Conservation (phyloP, 2,113 vertebrate species). For the Turnix velox region DNA sequence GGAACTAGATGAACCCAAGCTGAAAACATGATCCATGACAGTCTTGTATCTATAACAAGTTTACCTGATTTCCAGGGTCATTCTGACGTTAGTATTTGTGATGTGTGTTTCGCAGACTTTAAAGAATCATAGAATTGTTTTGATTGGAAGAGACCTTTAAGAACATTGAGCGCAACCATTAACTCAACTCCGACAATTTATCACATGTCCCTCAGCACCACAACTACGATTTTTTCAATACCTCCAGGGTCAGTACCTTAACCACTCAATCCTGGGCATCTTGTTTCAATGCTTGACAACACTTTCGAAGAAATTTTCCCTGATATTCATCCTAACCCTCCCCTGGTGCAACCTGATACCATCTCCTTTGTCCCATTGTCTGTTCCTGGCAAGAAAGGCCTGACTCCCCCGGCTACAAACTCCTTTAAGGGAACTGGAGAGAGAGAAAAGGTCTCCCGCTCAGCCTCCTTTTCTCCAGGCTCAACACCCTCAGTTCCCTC, state of each 20-base stretch:
- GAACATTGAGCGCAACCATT: background rate
- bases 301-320: background rate
- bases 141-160: background rate
- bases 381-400: background rate
- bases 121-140: background rate
- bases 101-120: background rate
- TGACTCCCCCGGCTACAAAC: background rate
- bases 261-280: background rate
- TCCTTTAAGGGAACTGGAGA: background rate
- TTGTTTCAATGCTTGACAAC: background rate
- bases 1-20: fast-evolving
- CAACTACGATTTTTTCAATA: fast-evolving
- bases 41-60: background rate
- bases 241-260: background rate
- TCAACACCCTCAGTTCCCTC: no score
- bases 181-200: background rate
- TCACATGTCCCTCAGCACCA: background rate
- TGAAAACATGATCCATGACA: background rate
- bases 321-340: background rate
- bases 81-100: background rate
- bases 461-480: no score
- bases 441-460: no score
- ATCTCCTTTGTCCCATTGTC: background rate
- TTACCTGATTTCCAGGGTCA: background rate
- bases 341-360: background rate